A percentile compares a stretch with the other conserved stretches of the same genome.
phyloP scores from a whole-genome alignment of 2,113 vertebrate species.

The Sprattus sprattus region DNA sequence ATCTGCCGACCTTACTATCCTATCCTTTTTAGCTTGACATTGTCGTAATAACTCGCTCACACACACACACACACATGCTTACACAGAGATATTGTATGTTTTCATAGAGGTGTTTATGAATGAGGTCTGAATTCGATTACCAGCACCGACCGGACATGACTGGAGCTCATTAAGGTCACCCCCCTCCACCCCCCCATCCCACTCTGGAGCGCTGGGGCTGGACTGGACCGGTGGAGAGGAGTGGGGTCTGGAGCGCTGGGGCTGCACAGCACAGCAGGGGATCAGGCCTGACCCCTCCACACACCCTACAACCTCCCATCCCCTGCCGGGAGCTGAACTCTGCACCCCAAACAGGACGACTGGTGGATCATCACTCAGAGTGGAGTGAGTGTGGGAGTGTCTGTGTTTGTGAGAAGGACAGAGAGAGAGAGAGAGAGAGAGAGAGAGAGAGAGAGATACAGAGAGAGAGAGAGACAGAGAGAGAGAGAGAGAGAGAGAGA shows the following conservation, averaged over 20 bases:
- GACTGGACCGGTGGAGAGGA: not conserved
- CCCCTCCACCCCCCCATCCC: not conserved
- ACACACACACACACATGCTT: not conserved
- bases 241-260: not conserved
- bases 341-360: not conserved
- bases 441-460: not conserved
- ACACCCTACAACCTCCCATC: not conserved
- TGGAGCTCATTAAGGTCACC: not conserved
- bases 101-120: conserved; percentile 12
- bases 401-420: not conserved
- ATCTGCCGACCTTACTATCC: not conserved
- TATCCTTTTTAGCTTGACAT: not conserved
- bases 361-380: conserved; percentile 11
- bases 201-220: not conserved
- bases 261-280: not conserved
- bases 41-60: not conserved
- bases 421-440: not conserved
- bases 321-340: conserved; percentile 12
- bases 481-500: too few relatives aligned
- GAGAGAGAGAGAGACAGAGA: not conserved
- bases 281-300: not conserved
- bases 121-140: not conserved
- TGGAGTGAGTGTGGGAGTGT: not conserved
- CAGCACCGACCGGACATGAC: not conserved
- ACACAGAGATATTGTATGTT: not conserved